phyloP scores from a whole-genome alignment of 1,140 invertebrate genomes.

The Cylas formicarius region DNA sequence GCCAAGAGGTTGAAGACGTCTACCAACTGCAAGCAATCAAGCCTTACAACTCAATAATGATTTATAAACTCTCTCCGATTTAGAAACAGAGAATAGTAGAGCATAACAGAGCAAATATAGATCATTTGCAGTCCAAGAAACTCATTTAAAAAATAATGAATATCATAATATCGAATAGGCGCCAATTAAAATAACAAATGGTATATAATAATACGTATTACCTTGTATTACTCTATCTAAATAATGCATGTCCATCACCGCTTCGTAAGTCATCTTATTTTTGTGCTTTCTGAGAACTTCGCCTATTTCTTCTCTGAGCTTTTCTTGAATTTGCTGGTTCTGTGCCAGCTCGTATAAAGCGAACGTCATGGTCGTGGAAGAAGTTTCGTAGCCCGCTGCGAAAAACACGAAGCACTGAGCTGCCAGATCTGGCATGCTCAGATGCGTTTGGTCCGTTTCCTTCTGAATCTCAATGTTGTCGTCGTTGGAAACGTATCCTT shows the following conservation, averaged over 20 bases:
- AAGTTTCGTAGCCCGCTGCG: constrained; percentile 50
- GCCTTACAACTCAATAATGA: no score
- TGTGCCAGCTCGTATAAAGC: constrained; percentile 45
- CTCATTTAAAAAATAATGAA: no score
- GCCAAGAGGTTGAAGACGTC: no score
- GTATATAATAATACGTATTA: no score
- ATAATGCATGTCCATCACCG: constrained; percentile 48
- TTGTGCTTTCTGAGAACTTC: constrained; percentile 42
- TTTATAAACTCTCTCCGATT: no score
- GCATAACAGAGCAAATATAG: no score
- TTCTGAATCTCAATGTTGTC: constrained; percentile 30
- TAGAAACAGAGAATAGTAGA: no score
- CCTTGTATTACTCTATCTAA: constrained; percentile 41
- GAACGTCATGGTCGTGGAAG: constrained; percentile 44
- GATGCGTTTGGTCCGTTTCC: not conserved
- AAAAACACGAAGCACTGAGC: constrained; percentile 44
- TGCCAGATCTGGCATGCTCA: constrained; percentile 23
- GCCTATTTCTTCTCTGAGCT: constrained; percentile 44
- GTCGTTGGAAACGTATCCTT: constrained; percentile 38
- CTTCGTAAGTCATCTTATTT: constrained; percentile 49
- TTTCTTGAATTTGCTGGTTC: constrained; percentile 45
- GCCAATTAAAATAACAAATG: no score
- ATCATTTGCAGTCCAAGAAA: no score
- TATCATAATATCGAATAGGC: no score
- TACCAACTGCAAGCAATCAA: no score